A percentile compares a stretch with the other conserved stretches of the same genome.
These are phyloP conservation scores for Cinclus mexicanus DNA, from an alignment of 2,113 vertebrate genomes.

Conservation along the genomic window DNA sequence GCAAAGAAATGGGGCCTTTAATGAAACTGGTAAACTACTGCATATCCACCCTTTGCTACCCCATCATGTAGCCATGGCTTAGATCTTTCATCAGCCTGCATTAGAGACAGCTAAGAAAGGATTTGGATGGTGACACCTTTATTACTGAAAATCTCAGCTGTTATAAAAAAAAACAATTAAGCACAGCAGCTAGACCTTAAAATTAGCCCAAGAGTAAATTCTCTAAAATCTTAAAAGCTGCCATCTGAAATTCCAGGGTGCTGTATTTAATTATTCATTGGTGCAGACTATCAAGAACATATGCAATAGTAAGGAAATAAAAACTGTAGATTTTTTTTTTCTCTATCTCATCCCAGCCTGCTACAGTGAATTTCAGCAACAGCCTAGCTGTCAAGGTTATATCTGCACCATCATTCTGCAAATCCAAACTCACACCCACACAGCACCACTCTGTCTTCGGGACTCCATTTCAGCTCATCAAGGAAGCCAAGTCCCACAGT, in stretches of 20 bases:
- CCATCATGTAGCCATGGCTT: not conserved
- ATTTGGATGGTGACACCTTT: not conserved
- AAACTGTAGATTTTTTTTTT: not conserved
- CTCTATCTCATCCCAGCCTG: not conserved
- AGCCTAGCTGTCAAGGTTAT: slow-evolving; percentile 23
- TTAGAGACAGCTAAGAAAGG: not conserved
- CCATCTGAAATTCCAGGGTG: slow-evolving; percentile 8
- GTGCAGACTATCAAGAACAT: not conserved
- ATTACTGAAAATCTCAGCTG: not conserved
- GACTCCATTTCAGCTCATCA: slow-evolving; percentile 20
- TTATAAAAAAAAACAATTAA: slow-evolving; percentile 41
- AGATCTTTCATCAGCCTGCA: not conserved
- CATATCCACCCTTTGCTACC: not conserved
- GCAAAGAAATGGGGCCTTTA: not conserved
- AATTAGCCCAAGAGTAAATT: slow-evolving; percentile 30
- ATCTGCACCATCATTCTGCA: slow-evolving; percentile 36
- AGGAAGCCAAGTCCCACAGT: slow-evolving; percentile 5
- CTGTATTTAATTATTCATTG: not conserved
- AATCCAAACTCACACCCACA: slow-evolving; percentile 54
- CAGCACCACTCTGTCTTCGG: not conserved
- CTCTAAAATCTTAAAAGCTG: slow-evolving; percentile 18
- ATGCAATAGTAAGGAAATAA: not conserved
- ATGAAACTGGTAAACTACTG: not conserved
- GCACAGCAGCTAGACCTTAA: slow-evolving; percentile 9
- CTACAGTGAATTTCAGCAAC: slow-evolving; percentile 15